Percentiles rank a stretch among this genome's conserved stretches.
Conservation (phyloP, 2,797 vertebrate genomes). For the Echiichthys vipera region DNA sequence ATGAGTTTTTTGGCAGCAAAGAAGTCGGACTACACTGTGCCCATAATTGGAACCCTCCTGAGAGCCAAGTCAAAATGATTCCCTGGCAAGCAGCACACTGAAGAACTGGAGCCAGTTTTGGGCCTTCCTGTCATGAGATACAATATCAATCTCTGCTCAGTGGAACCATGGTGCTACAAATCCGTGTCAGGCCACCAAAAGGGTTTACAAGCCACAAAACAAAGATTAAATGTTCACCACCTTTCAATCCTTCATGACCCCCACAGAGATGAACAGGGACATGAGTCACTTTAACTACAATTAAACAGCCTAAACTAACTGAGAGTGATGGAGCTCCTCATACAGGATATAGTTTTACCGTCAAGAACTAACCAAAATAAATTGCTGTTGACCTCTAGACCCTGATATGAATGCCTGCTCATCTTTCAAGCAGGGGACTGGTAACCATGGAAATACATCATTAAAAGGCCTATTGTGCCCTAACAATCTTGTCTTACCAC, state of each 20-base stretch:
- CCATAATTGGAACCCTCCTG: constrained; percentile 70
- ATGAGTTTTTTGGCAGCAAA: constrained; percentile 60
- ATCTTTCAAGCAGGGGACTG: constrained; percentile 56
- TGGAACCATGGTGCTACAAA: constrained; percentile 36
- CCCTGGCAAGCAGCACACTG: constrained; percentile 53
- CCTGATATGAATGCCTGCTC: constrained; percentile 67
- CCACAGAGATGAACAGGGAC: neutral
- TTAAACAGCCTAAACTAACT: constrained; percentile 14
- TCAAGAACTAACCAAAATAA: constrained; percentile 47
- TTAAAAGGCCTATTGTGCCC: constrained; percentile 66
- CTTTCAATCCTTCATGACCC: too few relatives aligned
- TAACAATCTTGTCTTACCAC: constrained; percentile 40
- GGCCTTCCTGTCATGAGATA: constrained; percentile 65
- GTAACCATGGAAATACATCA: constrained; percentile 74
- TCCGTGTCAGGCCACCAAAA: constrained; percentile 42
- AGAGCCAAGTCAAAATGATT: constrained; percentile 65
- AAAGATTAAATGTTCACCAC: constrained; percentile 3
- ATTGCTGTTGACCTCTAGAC: constrained; percentile 56
- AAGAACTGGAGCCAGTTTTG: constrained; percentile 49
- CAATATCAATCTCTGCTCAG: constrained; percentile 60
- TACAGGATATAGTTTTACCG: constrained; percentile 23
- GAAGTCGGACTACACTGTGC: constrained; percentile 43
- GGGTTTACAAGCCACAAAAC: constrained; percentile 10
- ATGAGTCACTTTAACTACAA: neutral
- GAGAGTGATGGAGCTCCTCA: neutral